phyloP scores from a whole-genome alignment of 1,140 invertebrate genomes.

The Pissodes strobi region DNA sequence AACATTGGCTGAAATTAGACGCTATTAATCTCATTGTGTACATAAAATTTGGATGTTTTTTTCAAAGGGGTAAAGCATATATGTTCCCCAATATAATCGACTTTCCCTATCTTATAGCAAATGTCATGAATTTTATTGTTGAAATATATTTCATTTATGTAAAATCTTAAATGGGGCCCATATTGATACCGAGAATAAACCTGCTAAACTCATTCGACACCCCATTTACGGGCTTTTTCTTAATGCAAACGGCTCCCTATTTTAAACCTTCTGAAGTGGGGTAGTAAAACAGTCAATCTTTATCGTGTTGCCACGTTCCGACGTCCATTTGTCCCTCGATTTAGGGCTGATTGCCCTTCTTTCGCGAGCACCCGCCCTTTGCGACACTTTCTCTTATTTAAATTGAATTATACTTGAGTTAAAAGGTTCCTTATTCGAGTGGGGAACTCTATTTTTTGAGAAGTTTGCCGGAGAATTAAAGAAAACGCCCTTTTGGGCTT shows the following conservation, averaged over 20 bases:
- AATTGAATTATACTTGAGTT: constrained; percentile 55
- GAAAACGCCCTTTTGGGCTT: too few species aligned
- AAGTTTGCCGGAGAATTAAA: not conserved
- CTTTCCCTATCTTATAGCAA: too few species aligned
- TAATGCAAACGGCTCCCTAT: constrained; percentile 25
- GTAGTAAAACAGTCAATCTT: constrained; percentile 52
- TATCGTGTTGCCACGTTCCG: constrained; percentile 53
- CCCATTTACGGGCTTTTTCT: constrained; percentile 25
- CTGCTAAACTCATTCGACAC: constrained; percentile 32
- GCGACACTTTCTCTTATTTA: constrained; percentile 55
- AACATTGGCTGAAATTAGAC: too few species aligned
- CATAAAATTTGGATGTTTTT: too few species aligned
- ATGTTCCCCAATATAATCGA: too few species aligned
- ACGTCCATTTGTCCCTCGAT: constrained; percentile 40
- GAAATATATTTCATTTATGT: too few species aligned
- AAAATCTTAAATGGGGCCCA: too few species aligned
- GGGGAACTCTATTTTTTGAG: constrained; percentile 6
- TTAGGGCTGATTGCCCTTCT: constrained; percentile 47
- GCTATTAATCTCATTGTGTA: too few species aligned
- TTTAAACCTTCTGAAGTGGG: constrained; percentile 40
- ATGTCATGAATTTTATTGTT: too few species aligned
- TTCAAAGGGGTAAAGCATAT: too few species aligned
- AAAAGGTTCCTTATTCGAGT: constrained; percentile 43
- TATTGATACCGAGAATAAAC: constrained; percentile 4
- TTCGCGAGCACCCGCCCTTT: constrained; percentile 36